Base-by-base conservation (phyloP, 2,797 vertebrate species). In the Oreonectes daqikongensis region DNA sequence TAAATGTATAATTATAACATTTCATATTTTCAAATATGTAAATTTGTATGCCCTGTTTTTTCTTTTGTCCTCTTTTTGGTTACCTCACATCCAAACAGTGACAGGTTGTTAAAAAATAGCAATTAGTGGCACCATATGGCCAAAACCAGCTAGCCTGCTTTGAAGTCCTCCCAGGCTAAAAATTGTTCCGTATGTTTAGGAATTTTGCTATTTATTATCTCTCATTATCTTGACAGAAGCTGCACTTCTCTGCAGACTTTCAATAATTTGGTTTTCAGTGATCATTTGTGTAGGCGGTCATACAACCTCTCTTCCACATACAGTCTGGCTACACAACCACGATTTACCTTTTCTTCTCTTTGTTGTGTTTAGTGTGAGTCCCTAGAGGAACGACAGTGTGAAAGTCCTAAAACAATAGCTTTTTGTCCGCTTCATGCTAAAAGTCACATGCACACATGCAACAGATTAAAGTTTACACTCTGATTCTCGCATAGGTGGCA, bases 41-140 rank as follows among this genome's bases (percentile, higher is more conserved):
- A 8, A 35, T 35, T 35, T 35, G 6, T 35, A 70, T 85, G 82
- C 84, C 64, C 63, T 75, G 18, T 57, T 59, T 82, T 71, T 81
- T 86, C 85, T 80, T 86, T 83, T 83, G 79, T 30, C 85, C 82
- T 83, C 82, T 84, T 85, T 90, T 86, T 81, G 87, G 61, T 84
- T 84, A 87, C 84, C 85, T 90, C 57, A 73, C 17, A 59, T 65
- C 67, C 70, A 57, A 77, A 73, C 85, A 85, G 80, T 88, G 85
- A 86, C 32, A 53, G 81, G 83, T 83, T 68, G 87, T 35, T 38
- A 73, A 84, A 88, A 89, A 90, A 85, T 86, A 77, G 90, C 90
- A 94, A 93, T 93, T 93, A 93, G 92, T 88, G 88, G 86, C 85
- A 87, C 92, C 93, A 94, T 93, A 94, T 94, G 93, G 91, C 79